Evolutionary conservation across 2,888 invertebrate genomes (phyloP).

Genomic region (Halictus quadricinctus): DNA sequence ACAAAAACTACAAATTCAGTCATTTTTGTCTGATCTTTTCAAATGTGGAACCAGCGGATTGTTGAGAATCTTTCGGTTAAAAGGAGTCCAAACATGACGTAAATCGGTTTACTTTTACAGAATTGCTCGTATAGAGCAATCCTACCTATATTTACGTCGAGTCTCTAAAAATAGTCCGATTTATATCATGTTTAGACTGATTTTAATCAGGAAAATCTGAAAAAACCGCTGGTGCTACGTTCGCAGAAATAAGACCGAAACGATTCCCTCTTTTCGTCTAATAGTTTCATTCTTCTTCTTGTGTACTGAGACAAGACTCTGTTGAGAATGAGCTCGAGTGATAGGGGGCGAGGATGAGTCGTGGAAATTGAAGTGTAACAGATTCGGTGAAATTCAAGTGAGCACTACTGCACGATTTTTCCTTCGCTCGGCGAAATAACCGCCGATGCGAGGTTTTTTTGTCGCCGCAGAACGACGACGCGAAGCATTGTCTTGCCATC

Average conservation of each 20-base stretch:
- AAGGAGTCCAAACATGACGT: neutral
- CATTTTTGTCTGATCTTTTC: neutral
- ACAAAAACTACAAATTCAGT: neutral
- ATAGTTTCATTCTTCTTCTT: too few species aligned
- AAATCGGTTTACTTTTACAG: neutral
- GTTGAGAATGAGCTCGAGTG: neutral
- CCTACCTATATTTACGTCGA: too few species aligned
- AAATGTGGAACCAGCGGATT: neutral
- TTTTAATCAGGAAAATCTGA: too few species aligned
- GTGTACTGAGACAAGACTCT: too few species aligned
- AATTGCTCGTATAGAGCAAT: neutral
- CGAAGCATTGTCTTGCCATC: conserved; percentile 33
- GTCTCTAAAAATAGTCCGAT: too few species aligned
- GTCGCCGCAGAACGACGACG: neutral
- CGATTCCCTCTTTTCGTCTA: too few species aligned
- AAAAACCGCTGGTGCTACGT: too few species aligned
- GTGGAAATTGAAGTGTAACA: neutral
- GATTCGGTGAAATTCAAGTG: neutral
- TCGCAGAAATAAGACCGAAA: too few species aligned
- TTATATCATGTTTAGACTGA: too few species aligned
- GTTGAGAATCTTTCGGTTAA: neutral
- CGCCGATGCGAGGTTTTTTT: conserved; percentile 1
- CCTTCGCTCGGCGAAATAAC: neutral
- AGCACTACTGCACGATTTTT: conserved; percentile 19
- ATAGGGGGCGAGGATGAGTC: too few species aligned